These are phyloP conservation scores for Drosophila parabipectinata DNA, from an alignment of 1,140 invertebrate genomes.

Conservation along the genomic window DNA sequence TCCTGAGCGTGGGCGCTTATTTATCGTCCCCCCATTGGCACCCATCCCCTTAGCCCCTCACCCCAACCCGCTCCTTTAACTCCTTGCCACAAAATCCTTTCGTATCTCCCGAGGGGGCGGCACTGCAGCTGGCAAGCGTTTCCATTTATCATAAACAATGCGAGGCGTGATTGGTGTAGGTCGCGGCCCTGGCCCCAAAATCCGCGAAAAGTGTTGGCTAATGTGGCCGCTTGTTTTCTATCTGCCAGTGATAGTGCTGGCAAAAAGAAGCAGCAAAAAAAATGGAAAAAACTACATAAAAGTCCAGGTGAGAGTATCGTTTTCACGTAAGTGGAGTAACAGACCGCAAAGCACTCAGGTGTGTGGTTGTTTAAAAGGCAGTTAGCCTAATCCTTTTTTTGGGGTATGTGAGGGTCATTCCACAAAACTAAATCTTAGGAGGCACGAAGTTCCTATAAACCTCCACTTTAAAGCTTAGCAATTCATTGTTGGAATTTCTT, in stretches of 20 bases:
- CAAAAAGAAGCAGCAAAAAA: neutral
- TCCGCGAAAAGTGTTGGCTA: conserved; percentile 46
- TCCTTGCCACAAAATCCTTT: neutral
- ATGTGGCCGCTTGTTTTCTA: conserved; percentile 52
- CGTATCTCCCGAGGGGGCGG: conserved; percentile 24
- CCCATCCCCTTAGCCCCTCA: neutral
- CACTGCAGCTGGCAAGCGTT: conserved; percentile 50
- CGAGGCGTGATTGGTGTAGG: conserved; percentile 63
- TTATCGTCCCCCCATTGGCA: conserved; percentile 37
- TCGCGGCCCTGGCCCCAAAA: conserved; percentile 56
- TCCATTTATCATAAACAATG: conserved; percentile 78
- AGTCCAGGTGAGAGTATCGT: neutral
- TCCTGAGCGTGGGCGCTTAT: conserved; percentile 42
- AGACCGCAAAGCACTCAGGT: neutral
- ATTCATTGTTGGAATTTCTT: neutral
- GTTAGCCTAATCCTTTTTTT: conserved; percentile 1
- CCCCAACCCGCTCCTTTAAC: neutral
- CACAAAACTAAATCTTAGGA: neutral
- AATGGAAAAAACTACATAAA: neutral
- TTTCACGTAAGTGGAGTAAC: neutral
- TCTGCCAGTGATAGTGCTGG: neutral
- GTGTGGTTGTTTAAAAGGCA: neutral
- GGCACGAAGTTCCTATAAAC: no score
- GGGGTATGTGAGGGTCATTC: neutral
- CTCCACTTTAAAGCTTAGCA: neutral